Evolutionary conservation across 2,797 vertebrate species (phyloP).

Genomic region (Alcedo atthis): DNA sequence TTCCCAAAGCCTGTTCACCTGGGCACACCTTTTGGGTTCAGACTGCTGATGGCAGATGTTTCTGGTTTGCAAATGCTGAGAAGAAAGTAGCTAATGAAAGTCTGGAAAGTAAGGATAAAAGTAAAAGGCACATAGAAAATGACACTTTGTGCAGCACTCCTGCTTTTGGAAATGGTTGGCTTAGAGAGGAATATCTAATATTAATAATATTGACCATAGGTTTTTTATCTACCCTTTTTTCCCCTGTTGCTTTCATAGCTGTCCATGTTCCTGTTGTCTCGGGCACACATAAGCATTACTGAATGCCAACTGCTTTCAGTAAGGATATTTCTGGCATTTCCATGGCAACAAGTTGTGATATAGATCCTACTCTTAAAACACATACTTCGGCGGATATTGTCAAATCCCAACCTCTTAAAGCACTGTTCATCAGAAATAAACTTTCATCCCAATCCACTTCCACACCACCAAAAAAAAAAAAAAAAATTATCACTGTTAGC

Average conservation of each 20-base stretch:
- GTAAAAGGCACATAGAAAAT: conserved; percentile 32
- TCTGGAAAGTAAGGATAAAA: background rate
- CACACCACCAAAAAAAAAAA: background rate
- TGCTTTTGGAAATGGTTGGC: background rate
- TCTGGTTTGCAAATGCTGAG: background rate
- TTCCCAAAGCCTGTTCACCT: background rate
- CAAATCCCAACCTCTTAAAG: background rate
- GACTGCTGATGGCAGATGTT: background rate
- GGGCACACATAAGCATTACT: conserved; percentile 15
- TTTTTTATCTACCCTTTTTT: conserved; percentile 35
- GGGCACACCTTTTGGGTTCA: background rate
- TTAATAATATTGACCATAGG: conserved; percentile 12
- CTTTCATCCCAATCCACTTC: background rate
- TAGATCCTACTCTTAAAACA: background rate
- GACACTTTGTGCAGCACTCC: background rate
- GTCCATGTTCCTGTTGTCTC: conserved; percentile 35
- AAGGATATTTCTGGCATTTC: conserved; percentile 57
- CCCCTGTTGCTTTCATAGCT: background rate
- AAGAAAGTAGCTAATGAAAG: background rate
- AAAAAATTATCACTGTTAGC: background rate
- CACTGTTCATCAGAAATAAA: background rate
- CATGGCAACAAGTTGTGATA: conserved; percentile 47
- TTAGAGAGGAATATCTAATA: background rate
- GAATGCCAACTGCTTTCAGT: conserved; percentile 28
- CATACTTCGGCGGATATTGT: background rate